Evolutionary conservation across 2,113 vertebrate genomes (phyloP), one percentile per base, ranked within the genome.

Genomic region (Psittacula cyanocephala): DNA sequence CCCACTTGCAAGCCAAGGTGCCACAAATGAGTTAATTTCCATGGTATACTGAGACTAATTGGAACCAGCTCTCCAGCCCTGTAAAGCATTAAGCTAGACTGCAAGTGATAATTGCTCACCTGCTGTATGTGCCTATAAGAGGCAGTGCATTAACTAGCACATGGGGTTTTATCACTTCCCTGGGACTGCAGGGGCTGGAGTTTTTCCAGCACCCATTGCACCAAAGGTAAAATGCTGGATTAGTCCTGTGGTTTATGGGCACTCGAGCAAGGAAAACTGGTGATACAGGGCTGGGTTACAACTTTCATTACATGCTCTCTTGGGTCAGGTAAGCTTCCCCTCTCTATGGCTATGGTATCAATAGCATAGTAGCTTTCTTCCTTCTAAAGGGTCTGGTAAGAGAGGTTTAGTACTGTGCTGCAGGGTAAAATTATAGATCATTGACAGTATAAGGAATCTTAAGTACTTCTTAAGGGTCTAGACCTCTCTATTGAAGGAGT

Each of bases 51-150:
- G 35, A 83, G 82, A 70, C 96, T 97, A 97, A 97, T 97, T 96
- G 94, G 89, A 97, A 97, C 92, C 97, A 97, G 96, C 83, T 91
- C 89, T 80, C 4, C 1, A 72, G 80, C 62, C 91, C 90, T 94
- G 87, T 96, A 97, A 97, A 97, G 91, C 89, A 76, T 85, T 89
- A 95, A 84, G 64, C 59, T 59, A 44, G 77, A 12, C 88, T 91
- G 89, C 85, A 94, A 96, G 97, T 94, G 95, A 95, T 97, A 97
- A 97, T 97, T 97, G 97, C 94, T 97, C 80, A 97, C 97, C 97
- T 97, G 97, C 93, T 94, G 89, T 93, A 97, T 27, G 28, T 43
- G 46, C 86, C 93, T 72, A 3, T 96, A 95, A 97, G 95, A 97
- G 79, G 81, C 72, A 90, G 65, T 37, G 69, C 47, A 94, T 82